Conservation (phyloP, 1,140 invertebrate genomes). For the Drosophila nebulosa region DNA sequence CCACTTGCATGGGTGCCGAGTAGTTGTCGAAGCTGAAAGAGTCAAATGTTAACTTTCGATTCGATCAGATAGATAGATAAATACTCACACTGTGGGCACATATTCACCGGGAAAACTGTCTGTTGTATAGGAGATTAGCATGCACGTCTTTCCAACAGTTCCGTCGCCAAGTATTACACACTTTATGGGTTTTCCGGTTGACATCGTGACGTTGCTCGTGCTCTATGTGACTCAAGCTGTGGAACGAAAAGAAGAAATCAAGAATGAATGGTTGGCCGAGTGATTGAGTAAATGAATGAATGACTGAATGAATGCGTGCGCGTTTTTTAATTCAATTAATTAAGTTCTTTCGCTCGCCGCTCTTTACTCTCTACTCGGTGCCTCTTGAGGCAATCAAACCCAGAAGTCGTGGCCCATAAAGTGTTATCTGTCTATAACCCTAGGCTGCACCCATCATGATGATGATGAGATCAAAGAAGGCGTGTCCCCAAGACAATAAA, state of each 20-base stretch:
- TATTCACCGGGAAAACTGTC: constrained; percentile 99
- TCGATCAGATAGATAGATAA: too few relatives aligned
- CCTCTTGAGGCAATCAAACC: constrained; percentile 68
- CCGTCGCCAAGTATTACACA: constrained; percentile 89
- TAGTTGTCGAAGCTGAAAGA: constrained; percentile 95
- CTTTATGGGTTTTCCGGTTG: constrained; percentile 95
- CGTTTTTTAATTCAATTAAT: constrained; percentile 74
- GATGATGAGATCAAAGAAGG: constrained; percentile 53
- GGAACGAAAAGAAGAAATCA: constrained; percentile 1
- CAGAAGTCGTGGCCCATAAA: neutral
- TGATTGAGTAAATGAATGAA: constrained; percentile 30
- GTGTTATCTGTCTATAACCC: constrained; percentile 23
- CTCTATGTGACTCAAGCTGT: constrained; percentile 46
- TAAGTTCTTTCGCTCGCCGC: constrained; percentile 33
- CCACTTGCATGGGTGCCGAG: constrained; percentile 98
- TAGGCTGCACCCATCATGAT: constrained; percentile 12
- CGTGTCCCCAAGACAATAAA: constrained; percentile 64
- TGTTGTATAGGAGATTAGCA: constrained; percentile 99
- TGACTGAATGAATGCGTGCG: constrained; percentile 54
- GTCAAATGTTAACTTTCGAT: neutral
- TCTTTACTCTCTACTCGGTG: neutral
- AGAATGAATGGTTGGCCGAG: constrained; percentile 14
- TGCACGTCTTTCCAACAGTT: constrained; percentile 99
- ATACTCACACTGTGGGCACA: constrained; percentile 95
- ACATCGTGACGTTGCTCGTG: constrained; percentile 82